phyloP scores from a whole-genome alignment of 1,140 invertebrate species.

The Homalodisca vitripennis region DNA sequence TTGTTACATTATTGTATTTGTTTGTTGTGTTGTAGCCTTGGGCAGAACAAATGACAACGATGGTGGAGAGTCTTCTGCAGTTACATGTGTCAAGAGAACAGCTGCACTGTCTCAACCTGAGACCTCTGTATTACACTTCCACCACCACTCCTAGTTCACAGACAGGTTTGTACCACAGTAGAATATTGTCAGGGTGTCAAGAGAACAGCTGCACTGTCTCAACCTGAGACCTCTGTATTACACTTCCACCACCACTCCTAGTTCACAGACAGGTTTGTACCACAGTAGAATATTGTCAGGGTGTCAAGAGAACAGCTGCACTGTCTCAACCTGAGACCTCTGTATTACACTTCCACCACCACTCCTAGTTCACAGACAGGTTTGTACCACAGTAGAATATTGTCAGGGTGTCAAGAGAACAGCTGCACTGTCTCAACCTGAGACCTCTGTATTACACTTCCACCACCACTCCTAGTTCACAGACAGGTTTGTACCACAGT shows the following conservation, averaged over 20 bases:
- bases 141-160: not conserved
- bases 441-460: too few relatives aligned
- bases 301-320: not conserved
- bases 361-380: too few relatives aligned
- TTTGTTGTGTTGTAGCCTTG: slow-evolving; percentile 39
- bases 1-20: too few relatives aligned
- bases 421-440: too few relatives aligned
- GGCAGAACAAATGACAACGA: slow-evolving; percentile 42
- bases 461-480: too few relatives aligned
- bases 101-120: not conserved
- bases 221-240: slow-evolving; percentile 28
- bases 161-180: not conserved
- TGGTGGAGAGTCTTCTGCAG: slow-evolving; percentile 48
- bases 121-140: not conserved
- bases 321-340: too few relatives aligned
- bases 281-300: too few relatives aligned
- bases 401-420: not conserved
- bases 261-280: not conserved
- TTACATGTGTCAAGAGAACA: slow-evolving; percentile 39
- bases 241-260: not conserved
- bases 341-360: too few relatives aligned
- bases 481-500: not conserved
- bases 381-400: too few relatives aligned
- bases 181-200: slow-evolving; percentile 37
- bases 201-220: slow-evolving; percentile 30